Percentiles rank a stretch among this genome's conserved stretches.
Evolutionary conservation across 2,797 vertebrate genomes (phyloP).

Genomic region (Nyctalus aviator): DNA sequence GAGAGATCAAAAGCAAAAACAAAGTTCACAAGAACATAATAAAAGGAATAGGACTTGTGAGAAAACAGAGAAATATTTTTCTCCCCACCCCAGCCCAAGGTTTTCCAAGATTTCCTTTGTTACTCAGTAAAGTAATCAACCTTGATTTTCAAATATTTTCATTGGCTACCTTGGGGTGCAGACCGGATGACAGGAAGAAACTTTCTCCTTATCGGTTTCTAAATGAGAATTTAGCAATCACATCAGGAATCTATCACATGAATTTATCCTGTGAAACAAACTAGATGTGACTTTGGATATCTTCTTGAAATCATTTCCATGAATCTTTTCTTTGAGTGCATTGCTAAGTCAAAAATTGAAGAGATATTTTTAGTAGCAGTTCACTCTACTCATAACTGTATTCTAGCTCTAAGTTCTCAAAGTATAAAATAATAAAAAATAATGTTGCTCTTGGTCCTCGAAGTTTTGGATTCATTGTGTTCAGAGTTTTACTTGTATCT

Average conservation of each 20-base stretch:
- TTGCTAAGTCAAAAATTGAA: conserved; percentile 49
- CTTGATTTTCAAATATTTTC: conserved; percentile 17
- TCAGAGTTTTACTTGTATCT: conserved; percentile 61
- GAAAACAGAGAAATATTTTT: conserved; percentile 11
- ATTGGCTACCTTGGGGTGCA: background rate
- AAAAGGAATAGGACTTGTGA: background rate
- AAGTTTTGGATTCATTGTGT: conserved; percentile 63
- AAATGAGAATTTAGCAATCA: background rate
- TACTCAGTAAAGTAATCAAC: background rate
- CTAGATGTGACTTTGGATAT: conserved; percentile 32
- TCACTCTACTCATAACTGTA: conserved; percentile 19
- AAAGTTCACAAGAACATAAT: background rate
- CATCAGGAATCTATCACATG: background rate
- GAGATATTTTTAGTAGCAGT: conserved; percentile 51
- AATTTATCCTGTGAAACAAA: background rate
- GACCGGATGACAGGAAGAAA: background rate
- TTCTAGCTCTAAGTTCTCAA: conserved; percentile 37
- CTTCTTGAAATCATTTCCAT: conserved; percentile 53
- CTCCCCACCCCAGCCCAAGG: background rate
- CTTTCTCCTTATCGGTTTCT: background rate
- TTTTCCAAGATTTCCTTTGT: background rate
- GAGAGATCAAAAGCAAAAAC: background rate
- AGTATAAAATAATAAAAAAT: conserved; percentile 24
- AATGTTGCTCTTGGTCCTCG: background rate
- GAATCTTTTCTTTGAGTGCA: conserved; percentile 36